These are phyloP conservation scores for Meandrina meandrites DNA, from an alignment of 92 coral and sea anemone species.

Conservation along the genomic window DNA sequence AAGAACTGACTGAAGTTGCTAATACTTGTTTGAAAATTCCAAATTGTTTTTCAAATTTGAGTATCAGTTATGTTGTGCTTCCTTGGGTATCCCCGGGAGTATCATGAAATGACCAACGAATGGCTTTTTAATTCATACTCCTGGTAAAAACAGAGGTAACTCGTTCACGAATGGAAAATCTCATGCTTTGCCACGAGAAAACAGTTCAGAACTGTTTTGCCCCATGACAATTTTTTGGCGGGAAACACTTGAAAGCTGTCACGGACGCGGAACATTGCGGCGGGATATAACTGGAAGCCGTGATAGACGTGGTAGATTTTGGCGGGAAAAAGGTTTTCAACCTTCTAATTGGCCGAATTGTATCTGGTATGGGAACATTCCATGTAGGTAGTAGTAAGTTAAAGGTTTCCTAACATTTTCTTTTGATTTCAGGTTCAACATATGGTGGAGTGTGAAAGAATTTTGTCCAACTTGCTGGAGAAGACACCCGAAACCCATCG, in stretches of 20 bases:
- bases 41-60: no score
- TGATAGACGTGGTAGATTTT: neutral
- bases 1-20: no score
- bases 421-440: slow-evolving; percentile 81
- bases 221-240: neutral
- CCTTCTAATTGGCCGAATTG: neutral
- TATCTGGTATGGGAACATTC: no score
- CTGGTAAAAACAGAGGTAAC: neutral
- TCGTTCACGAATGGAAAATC: neutral
- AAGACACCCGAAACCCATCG: slow-evolving; percentile 92
- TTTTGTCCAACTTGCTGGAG: slow-evolving; percentile 81
- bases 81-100: no score
- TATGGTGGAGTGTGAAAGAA: slow-evolving; percentile 83
- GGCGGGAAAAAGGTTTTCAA: neutral
- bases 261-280: neutral
- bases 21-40: no score
- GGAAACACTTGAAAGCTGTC: neutral
- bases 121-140: neutral
- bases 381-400: neutral
- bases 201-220: neutral
- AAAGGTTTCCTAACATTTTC: neutral
- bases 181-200: no score
- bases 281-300: neutral
- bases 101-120: neutral
- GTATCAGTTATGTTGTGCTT: no score